Conservation (phyloP, 2,888 invertebrate species). For the Helleia helle region DNA sequence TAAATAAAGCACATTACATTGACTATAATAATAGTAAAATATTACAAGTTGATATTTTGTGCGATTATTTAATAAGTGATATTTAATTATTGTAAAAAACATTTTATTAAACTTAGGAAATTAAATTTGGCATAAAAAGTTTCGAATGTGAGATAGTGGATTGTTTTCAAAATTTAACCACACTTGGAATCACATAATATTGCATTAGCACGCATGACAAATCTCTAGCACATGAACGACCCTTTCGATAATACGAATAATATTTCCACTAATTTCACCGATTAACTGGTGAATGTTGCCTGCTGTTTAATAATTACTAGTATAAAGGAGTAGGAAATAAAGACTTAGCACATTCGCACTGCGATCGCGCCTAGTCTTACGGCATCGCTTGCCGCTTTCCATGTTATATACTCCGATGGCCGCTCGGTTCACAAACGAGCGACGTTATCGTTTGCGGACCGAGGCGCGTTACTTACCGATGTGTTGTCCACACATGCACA, state of each 20-base stretch:
- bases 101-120: conserved; percentile 13
- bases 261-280: conserved; percentile 56
- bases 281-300: conserved; percentile 56
- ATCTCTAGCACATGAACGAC: conserved; percentile 44
- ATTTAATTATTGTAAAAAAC: background rate
- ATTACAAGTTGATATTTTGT: no score
- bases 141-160: conserved; percentile 10
- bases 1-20: no score
- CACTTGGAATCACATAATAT: conserved; percentile 50
- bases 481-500: conserved; percentile 74
- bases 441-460: conserved; percentile 36
- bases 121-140: background rate
- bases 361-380: conserved; percentile 49
- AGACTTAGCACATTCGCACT: conserved; percentile 54
- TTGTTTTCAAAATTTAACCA: conserved; percentile 47
- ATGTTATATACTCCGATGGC: conserved; percentile 43
- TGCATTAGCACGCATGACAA: conserved; percentile 70
- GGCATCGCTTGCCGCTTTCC: conserved; percentile 68
- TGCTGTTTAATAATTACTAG: conserved; percentile 34
- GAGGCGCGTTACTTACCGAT: conserved; percentile 57
- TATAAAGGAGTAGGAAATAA: conserved; percentile 18
- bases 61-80: no score
- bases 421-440: conserved; percentile 45
- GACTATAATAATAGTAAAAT: no score
- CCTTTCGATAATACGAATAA: conserved; percentile 25